A percentile compares a stretch with the other conserved stretches of the same genome.
Evolutionary conservation across 2,888 invertebrate genomes (phyloP).

Genomic region (Panzeria rudis): DNA sequence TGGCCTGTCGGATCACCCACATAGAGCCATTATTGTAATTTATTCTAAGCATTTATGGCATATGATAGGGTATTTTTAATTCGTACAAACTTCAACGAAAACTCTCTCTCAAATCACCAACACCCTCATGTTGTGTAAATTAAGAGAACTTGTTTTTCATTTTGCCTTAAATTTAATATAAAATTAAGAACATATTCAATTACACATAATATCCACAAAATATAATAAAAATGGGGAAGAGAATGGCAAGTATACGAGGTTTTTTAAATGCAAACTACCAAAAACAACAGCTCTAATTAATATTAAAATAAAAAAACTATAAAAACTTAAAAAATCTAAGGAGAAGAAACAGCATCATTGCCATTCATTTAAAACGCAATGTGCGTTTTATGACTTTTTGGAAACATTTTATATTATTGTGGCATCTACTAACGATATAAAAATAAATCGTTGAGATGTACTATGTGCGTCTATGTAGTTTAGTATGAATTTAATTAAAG

Average conservation of each 20-base stretch:
- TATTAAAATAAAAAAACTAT: slow-evolving; percentile 26
- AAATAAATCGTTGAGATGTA: not conserved
- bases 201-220: slow-evolving; percentile 52
- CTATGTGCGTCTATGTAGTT: not conserved
- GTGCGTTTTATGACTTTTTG: slow-evolving; percentile 70
- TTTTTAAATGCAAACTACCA: slow-evolving; percentile 43
- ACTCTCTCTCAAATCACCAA: not conserved
- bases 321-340: slow-evolving; percentile 15
- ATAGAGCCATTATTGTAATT: too few relatives aligned
- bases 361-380: slow-evolving; percentile 61
- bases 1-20: too few relatives aligned
- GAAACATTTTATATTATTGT: slow-evolving; percentile 35
- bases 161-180: slow-evolving; percentile 57
- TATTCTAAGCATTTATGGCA: not conserved
- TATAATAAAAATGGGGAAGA: not conserved
- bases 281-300: slow-evolving; percentile 69
- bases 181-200: slow-evolving; percentile 65
- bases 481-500: slow-evolving; percentile 8
- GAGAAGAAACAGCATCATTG: slow-evolving; percentile 29
- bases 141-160: slow-evolving; percentile 21
- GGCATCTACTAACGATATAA: slow-evolving; percentile 33
- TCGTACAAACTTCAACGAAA: slow-evolving; percentile 2
- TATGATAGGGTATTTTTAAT: not conserved
- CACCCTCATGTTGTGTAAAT: slow-evolving; percentile 21
- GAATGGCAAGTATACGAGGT: not conserved